Evolutionary conservation across 2,113 vertebrate species (phyloP), one percentile per base, ranked within the genome.

Genomic region (Pelvicachromis taeniatus): DNA sequence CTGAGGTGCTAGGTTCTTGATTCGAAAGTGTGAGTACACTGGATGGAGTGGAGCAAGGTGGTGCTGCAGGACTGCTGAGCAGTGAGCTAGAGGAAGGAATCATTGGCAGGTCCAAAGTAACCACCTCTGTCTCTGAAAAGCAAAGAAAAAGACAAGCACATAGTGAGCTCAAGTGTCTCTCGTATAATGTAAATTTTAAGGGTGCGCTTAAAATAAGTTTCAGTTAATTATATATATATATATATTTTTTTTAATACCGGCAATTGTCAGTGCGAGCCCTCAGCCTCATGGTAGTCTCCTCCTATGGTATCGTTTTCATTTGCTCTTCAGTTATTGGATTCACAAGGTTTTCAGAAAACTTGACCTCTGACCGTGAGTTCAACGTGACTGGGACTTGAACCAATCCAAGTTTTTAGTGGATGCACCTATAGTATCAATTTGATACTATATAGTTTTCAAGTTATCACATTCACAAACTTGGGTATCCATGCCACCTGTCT

Each of bases 231-330:
- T 38, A 7, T 38, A 12, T n/a, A 3, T 63, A 0, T 21, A n/a
- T n/a, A n/a, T n/a, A n/a, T 0, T 63, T 12, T 61, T 38, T 1
- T 29, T 29, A 63, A 63, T 63, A 38, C 33, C 38, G 19, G 19
- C 1, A 2, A 21, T 10, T 4, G 1, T 63, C 59, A 38, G 59
- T 63, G 19, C 6, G 0, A 63, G 19, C 33, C 59, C 33, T 13
- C 33, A 63, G 33, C 33, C 33, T 63, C 59, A 19, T 33, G 38
- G 33, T 63, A 21, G 38, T 33, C 33, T 38, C 33, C 17, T 63
- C 31, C 10, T 63, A 63, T 63, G 31, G 59, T 63, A 38, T 63
- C n/a, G 38, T 63, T 63, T 63, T 63, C 59, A 26, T 26, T 26
- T 26, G 26, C 26, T 26, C 33, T 63, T 38, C 19, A 38, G 59